These are phyloP conservation scores for Melinaea marsaeus DNA, from an alignment of 2,888 invertebrate species.

Conservation along the genomic window DNA sequence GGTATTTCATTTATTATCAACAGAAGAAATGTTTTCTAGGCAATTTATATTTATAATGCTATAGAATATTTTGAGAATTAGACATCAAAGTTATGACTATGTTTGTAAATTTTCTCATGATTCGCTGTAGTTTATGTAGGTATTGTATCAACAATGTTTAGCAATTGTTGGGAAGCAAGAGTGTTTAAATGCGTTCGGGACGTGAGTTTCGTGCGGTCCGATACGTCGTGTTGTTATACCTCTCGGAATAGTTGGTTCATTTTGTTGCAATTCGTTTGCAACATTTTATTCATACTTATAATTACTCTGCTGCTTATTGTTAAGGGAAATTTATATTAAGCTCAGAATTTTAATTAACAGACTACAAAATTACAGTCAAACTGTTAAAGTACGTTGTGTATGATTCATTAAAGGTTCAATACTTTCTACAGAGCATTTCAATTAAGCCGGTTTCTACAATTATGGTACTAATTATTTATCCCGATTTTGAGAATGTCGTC, in stretches of 20 bases:
- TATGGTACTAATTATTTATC: constrained; percentile 38
- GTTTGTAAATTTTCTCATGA: neutral
- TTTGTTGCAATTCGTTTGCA: neutral
- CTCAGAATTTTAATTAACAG: neutral
- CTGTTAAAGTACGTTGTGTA: neutral
- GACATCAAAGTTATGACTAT: too few relatives aligned
- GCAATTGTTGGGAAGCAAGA: constrained; percentile 2
- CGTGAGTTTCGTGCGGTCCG: constrained; percentile 5
- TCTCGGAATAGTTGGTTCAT: neutral
- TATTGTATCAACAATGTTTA: constrained; percentile 1
- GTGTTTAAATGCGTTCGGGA: constrained; percentile 6
- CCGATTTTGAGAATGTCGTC: constrained; percentile 55
- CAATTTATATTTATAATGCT: too few relatives aligned
- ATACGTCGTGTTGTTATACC: neutral
- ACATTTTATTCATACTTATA: neutral
- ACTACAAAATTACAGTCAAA: neutral
- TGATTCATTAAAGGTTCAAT: neutral
- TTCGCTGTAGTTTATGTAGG: neutral
- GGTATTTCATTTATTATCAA: neutral
- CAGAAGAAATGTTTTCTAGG: too few relatives aligned
- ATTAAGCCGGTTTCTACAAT: constrained; percentile 32
- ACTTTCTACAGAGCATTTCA: constrained; percentile 9
- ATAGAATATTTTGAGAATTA: too few relatives aligned
- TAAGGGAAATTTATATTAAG: neutral
- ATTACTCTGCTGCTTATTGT: neutral